Percentiles rank a stretch among this genome's conserved stretches.
phyloP scores from a whole-genome alignment of 2,797 vertebrate genomes.

The Phrynocephalus guinanensis region DNA sequence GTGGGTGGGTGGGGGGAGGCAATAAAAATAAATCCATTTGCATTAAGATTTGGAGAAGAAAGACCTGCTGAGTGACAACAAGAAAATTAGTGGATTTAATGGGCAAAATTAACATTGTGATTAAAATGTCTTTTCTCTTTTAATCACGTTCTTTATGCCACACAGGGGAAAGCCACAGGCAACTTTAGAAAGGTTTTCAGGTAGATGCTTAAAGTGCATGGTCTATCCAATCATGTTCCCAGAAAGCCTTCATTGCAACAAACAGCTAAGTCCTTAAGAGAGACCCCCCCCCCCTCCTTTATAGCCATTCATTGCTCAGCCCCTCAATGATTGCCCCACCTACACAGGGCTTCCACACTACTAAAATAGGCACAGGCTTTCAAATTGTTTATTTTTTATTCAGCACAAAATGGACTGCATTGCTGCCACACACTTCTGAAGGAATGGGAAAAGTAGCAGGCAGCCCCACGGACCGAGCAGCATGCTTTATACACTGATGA shows the following conservation, averaged over 20 bases:
- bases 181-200: background rate
- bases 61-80: constrained; percentile 20
- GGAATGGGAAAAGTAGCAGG: constrained; percentile 30
- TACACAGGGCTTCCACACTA: background rate
- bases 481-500: constrained; percentile 33
- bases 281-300: background rate
- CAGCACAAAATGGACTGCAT: constrained; percentile 51
- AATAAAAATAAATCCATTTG: constrained; percentile 1
- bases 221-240: background rate
- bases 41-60: constrained; percentile 29
- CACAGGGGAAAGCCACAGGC: background rate
- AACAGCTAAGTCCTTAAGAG: background rate
- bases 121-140: constrained; percentile 37
- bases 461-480: constrained; percentile 27
- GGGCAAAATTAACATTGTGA: constrained; percentile 33
- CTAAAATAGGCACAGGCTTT: constrained; percentile 40
- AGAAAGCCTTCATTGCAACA: background rate
- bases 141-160: constrained; percentile 6
- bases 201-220: background rate
- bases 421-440: constrained; percentile 11
- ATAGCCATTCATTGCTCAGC: background rate
- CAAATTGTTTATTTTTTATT: constrained; percentile 43
- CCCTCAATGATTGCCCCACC: background rate
- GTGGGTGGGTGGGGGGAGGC: constrained; percentile 14
- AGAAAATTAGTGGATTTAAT: constrained; percentile 38